Evolutionary conservation across 2,113 vertebrate genomes (phyloP).

Genomic region (Struthidea cinerea): DNA sequence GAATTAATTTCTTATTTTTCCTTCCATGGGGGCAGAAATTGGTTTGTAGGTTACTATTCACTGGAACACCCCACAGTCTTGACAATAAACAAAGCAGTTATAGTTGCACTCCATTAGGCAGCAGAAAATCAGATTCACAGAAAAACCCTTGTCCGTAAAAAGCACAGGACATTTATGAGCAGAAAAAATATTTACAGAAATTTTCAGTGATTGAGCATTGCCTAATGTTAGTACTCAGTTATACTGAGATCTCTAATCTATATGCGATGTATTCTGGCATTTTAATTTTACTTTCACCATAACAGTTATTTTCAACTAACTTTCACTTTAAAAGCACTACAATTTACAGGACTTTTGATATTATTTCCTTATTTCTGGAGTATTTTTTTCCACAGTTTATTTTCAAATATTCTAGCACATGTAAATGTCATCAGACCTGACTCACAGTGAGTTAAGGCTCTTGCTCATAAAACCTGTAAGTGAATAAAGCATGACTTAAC

Average conservation of each 20-base stretch:
- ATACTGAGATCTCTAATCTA: not conserved
- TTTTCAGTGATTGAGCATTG: not conserved
- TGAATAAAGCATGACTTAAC: not conserved
- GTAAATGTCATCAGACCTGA: not conserved
- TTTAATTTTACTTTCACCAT: not conserved
- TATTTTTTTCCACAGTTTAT: not conserved
- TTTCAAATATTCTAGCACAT: not conserved
- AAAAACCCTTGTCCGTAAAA: not conserved
- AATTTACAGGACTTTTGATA: not conserved
- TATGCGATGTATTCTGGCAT: not conserved
- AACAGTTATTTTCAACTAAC: not conserved
- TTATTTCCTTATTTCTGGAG: not conserved
- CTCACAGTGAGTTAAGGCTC: not conserved
- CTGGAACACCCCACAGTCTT: slow-evolving; percentile 3
- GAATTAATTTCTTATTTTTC: slow-evolving; percentile 65
- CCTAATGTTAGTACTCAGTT: not conserved
- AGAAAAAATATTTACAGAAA: not conserved
- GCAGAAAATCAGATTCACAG: slow-evolving; percentile 44
- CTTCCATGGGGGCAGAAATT: slow-evolving; percentile 6
- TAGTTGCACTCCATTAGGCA: not conserved
- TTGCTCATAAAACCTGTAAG: not conserved
- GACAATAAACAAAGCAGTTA: slow-evolving; percentile 32
- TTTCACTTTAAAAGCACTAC: not conserved
- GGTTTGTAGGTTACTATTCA: slow-evolving; percentile 57
- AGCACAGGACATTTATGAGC: not conserved